Base-by-base conservation (phyloP, 2,888 invertebrate species). In the Rugalucina vietnamica region DNA sequence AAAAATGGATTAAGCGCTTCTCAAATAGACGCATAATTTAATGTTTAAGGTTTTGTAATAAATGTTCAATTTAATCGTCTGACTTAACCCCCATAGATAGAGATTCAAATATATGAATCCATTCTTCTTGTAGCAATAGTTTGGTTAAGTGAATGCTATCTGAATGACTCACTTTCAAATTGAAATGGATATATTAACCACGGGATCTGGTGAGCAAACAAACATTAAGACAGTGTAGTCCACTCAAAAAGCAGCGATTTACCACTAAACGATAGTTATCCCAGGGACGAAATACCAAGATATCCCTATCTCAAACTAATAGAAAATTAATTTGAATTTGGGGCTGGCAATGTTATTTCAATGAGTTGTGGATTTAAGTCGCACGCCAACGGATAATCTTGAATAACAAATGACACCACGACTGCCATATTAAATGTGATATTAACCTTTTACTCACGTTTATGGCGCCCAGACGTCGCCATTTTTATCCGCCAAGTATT, bases 371-470 rank as follows among this genome's bases (percentile, higher is more conserved):
- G 78, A 87, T 84, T 79, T 78, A 32, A 73, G 82, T 82, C 81
- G 87, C 65, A 65, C 79, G 85, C 81, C 83, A 76, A 75, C 79
- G 85, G 85, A 73, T 79, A 76, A 80, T 85, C 79, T 84, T 69
- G 76, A 57, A 87, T 79, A 87, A 87, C 87, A 85, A 87, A 85
- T 87, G 87, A 87, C 87, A 87, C 83, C 60, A 76, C 39, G 76
- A 81, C 78, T 85, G 87, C 85, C 85, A 83, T 85, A 81, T 83
- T 83, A 79, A 79, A 83, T 87, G 87, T 87, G 81, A 87, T 83
- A 85, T 85, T 87, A 85, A 83, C 84, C 87, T 83, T 85, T 87
- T 87, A 85, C 81, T 75, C 87, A 85, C 87, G 82, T 87, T 65
- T 37, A 32, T 69, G 69, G 85, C 87, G 87, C 70, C 87, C 65